Evolutionary conservation across 1,140 invertebrate species (phyloP).

Genomic region (Drosophila obscura): DNA sequence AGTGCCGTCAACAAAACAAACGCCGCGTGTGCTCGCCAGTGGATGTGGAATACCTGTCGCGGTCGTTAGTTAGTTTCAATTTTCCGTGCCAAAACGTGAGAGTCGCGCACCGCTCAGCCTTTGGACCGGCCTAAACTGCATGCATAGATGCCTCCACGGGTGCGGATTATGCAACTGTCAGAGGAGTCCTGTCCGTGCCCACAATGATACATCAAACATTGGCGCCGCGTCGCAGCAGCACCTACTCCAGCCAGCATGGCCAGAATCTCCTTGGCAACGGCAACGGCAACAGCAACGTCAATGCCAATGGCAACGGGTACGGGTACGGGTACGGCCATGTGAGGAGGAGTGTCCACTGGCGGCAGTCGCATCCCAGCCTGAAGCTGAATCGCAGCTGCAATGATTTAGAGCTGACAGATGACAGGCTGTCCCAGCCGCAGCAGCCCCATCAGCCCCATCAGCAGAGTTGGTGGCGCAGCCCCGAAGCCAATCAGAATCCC

Average conservation of each 20-base stretch:
- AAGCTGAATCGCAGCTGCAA: constrained; percentile 69
- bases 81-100: constrained; percentile 75
- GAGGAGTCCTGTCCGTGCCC: not conserved
- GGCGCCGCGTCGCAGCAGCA: constrained; percentile 65
- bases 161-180: constrained; percentile 50
- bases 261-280: not conserved
- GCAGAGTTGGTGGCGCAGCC: constrained; percentile 34
- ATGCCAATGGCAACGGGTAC: too few species aligned
- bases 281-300: too few species aligned
- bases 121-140: constrained; percentile 8
- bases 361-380: constrained; percentile 28
- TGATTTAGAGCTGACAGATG: constrained; percentile 53
- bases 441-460: not conserved
- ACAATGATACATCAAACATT: constrained; percentile 74
- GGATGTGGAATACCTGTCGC: constrained; percentile 55
- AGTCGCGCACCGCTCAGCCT: constrained; percentile 28
- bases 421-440: constrained; percentile 4
- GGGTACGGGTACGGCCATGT: not conserved
- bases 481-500: constrained; percentile 41
- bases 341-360: constrained; percentile 55
- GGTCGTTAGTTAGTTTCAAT: constrained; percentile 74
- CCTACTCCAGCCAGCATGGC: constrained; percentile 47
- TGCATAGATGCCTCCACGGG: constrained; percentile 48
- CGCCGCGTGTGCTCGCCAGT: constrained; percentile 1
- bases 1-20: constrained; percentile 72